phyloP scores from a whole-genome alignment of 2,113 vertebrate species.

The Engraulis encrasicolus region DNA sequence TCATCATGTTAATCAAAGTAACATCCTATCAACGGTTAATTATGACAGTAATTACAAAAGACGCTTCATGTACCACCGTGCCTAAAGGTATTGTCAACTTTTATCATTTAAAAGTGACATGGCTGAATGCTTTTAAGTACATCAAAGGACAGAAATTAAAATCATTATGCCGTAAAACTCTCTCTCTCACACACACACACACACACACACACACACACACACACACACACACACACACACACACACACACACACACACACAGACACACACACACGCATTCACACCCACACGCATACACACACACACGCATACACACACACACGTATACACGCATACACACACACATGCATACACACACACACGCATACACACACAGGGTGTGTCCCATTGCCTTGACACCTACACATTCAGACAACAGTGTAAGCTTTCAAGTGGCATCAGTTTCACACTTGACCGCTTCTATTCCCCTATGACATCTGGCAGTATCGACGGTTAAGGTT shows the following conservation, averaged over 20 bases:
- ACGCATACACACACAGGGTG: neutral
- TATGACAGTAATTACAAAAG: no score
- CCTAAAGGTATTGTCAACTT: neutral
- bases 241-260: no score
- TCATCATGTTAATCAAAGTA: no score
- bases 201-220: no score
- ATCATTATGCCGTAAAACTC: neutral
- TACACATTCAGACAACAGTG: neutral
- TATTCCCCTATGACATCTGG: neutral
- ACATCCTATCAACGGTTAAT: no score
- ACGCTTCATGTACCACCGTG: no score
- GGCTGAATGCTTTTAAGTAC: neutral
- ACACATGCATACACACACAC: neutral
- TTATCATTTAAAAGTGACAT: neutral
- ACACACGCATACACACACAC: no score
- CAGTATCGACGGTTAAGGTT: neutral
- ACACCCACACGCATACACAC: no score
- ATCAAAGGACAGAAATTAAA: neutral
- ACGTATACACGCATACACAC: no score
- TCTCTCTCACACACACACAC: no score
- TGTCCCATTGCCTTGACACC: neutral
- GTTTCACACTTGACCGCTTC: neutral
- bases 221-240: no score
- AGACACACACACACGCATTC: no score
- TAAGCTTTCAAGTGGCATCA: neutral